Percentiles rank a stretch among this genome's conserved stretches.
These are phyloP conservation scores for Daubentonia madagascariensis DNA, from an alignment of 2,113 vertebrate species.

Conservation along the genomic window DNA sequence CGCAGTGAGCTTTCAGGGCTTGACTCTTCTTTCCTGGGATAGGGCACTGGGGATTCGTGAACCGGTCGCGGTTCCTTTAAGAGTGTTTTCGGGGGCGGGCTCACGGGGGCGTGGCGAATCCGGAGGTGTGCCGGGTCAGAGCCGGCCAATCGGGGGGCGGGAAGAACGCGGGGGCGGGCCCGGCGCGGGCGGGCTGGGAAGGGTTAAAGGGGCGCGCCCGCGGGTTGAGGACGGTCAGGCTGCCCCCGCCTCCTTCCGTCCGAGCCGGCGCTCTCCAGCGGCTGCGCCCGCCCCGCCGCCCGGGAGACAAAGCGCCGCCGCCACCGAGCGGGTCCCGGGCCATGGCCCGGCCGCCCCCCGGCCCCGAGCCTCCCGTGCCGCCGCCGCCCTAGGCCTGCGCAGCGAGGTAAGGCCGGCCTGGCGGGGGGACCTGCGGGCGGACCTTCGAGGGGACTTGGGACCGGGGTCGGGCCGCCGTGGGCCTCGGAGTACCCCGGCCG, in stretches of 20 bases:
- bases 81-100: neutral
- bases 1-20: fast-evolving
- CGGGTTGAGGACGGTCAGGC: fast-evolving
- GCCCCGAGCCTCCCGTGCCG: neutral
- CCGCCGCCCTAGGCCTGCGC: conserved; percentile 1
- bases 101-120: neutral
- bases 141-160: neutral
- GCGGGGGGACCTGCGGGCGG: neutral
- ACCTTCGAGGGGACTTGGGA: neutral
- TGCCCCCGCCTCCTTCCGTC: neutral
- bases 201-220: conserved; percentile 45
- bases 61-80: conserved; percentile 53
- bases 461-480: neutral
- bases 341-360: neutral
- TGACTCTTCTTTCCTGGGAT: neutral
- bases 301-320: conserved; percentile 57
- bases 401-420: conserved; percentile 51
- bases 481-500: neutral
- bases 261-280: fast-evolving
- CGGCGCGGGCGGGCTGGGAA: neutral
- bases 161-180: neutral
- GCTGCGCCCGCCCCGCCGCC: neutral
- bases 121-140: neutral
- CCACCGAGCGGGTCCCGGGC: neutral
- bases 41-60: neutral